Evolutionary conservation across 2,888 invertebrate species (phyloP).

Genomic region (Himalopsyche tibetana): DNA sequence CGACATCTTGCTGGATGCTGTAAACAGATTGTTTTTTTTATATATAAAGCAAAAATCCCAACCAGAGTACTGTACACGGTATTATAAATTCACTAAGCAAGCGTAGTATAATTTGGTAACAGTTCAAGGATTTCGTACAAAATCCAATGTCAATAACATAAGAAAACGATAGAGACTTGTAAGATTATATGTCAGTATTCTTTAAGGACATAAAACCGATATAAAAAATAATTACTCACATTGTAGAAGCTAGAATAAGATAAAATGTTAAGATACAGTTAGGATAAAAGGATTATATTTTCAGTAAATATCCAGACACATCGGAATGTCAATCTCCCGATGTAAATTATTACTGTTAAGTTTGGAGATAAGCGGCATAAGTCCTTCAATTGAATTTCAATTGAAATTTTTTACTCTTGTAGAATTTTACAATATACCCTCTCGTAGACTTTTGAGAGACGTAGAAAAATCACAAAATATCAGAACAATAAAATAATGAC

Average conservation of each 20-base stretch:
- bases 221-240: constrained; percentile 4
- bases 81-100: no score
- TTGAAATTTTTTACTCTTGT: background rate
- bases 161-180: background rate
- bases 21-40: no score
- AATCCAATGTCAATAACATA: constrained; percentile 24
- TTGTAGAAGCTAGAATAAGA: background rate
- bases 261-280: background rate
- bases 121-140: constrained; percentile 1
- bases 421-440: background rate
- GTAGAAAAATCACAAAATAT: constrained; percentile 46
- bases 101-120: background rate
- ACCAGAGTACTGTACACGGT: no score
- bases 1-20: constrained; percentile 79
- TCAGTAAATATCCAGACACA: constrained; percentile 38
- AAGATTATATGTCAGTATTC: background rate
- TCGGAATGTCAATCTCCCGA: constrained; percentile 32
- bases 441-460: background rate
- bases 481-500: constrained; percentile 51
- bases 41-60: no score
- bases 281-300: constrained; percentile 20
- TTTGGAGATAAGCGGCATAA: background rate
- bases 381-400: background rate
- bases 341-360: background rate
- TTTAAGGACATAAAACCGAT: background rate